Percentiles rank a stretch among this genome's conserved stretches.
phyloP scores from a whole-genome alignment of 1,140 invertebrate species.

The Drosophila auraria region DNA sequence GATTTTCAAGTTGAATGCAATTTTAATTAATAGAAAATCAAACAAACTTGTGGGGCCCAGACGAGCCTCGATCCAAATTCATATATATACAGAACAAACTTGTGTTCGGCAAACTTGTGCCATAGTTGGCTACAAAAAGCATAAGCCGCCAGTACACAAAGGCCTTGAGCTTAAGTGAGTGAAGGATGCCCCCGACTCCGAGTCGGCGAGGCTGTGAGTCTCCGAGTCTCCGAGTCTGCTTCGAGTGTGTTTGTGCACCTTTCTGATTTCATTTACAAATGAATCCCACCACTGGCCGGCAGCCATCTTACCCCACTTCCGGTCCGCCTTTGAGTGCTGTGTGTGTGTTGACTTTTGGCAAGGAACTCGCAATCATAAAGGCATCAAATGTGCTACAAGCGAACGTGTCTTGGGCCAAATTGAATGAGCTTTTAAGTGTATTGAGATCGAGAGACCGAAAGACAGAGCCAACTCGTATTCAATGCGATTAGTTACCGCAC shows the following conservation, averaged over 20 bases:
- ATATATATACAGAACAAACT: conserved; percentile 57
- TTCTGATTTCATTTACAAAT: conserved; percentile 82
- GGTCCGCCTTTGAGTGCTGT: not conserved
- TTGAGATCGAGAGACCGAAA: conserved; percentile 49
- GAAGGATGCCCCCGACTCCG: conserved; percentile 28
- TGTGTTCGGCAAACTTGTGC: conserved; percentile 54
- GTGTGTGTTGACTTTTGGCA: conserved; percentile 54
- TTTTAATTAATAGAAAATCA: conserved; percentile 85
- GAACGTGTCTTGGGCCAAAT: conserved; percentile 74
- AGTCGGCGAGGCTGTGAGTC: not conserved
- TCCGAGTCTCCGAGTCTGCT: not conserved
- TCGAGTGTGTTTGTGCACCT: conserved; percentile 60
- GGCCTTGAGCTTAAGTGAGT: conserved; percentile 55
- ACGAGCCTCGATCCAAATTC: conserved; percentile 19
- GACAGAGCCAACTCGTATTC: conserved; percentile 37
- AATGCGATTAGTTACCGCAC: conserved; percentile 47
- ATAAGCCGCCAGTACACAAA: conserved; percentile 51
- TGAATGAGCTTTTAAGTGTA: conserved; percentile 81
- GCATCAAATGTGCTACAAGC: conserved; percentile 63
- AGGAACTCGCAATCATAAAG: conserved; percentile 72
- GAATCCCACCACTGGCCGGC: conserved; percentile 44
- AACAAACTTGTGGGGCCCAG: conserved; percentile 65
- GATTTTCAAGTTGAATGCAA: conserved; percentile 84
- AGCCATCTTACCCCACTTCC: conserved; percentile 36
- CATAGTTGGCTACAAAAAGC: conserved; percentile 50